Evolutionary conservation across 2,113 vertebrate species (phyloP).

Genomic region (Bambusicola thoracicus): DNA sequence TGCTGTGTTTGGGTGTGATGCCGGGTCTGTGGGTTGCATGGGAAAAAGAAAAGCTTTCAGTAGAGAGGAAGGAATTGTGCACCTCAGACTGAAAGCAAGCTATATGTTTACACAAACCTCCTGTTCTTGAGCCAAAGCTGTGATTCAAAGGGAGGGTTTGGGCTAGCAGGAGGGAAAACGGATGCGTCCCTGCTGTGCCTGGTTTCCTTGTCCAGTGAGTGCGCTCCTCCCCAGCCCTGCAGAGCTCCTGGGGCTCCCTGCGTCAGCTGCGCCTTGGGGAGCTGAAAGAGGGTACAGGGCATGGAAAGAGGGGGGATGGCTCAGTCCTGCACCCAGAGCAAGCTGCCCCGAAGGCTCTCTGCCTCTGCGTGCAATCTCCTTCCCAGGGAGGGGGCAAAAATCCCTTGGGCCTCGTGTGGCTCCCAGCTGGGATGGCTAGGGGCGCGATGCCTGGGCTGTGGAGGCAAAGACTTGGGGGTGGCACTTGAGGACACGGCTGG

Average conservation of each 20-base stretch:
- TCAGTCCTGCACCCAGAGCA: neutral
- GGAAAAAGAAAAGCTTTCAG: neutral
- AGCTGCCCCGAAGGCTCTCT: neutral
- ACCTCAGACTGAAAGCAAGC: neutral
- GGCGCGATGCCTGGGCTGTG: neutral
- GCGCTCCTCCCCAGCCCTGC: neutral
- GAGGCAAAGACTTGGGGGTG: fast-evolving
- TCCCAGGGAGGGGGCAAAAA: neutral
- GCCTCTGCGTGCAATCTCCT: neutral
- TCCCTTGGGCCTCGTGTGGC: neutral
- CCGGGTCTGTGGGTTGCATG: neutral
- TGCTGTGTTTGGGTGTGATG: neutral
- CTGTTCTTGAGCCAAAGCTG: neutral
- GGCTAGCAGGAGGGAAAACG: neutral
- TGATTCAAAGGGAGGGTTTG: conserved; percentile 47
- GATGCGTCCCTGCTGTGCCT: conserved; percentile 33
- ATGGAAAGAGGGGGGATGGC: neutral
- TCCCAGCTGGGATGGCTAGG: neutral
- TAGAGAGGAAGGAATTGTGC: neutral
- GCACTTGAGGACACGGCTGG: neutral
- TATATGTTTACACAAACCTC: conserved; percentile 32
- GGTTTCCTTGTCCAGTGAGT: neutral
- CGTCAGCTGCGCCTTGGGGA: neutral
- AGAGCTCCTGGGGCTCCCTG: neutral
- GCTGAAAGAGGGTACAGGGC: neutral